Percentiles rank a stretch among this genome's conserved stretches.
Evolutionary conservation across 2,888 invertebrate species (phyloP).

Genomic region (Koerneria pararmatus): DNA sequence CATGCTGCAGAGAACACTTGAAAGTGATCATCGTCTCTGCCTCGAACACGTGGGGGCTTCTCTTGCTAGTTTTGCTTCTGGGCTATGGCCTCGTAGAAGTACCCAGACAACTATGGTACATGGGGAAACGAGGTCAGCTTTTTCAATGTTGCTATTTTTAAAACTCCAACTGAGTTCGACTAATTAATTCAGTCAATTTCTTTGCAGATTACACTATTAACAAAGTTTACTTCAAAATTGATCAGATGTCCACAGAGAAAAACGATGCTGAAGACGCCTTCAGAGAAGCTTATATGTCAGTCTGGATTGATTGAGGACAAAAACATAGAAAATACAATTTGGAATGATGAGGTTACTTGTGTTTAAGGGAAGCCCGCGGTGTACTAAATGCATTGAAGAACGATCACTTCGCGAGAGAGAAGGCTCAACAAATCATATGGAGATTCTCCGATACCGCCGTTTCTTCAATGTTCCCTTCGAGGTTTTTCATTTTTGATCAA

Average conservation of each 20-base stretch:
- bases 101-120: slow-evolving; percentile 79
- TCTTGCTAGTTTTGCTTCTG: slow-evolving; percentile 83
- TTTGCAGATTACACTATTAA: slow-evolving; percentile 49
- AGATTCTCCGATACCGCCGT: slow-evolving; percentile 35
- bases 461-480: slow-evolving; percentile 18
- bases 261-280: slow-evolving; percentile 94
- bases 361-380: slow-evolving; percentile 76
- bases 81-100: slow-evolving; percentile 94
- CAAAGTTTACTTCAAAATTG: slow-evolving; percentile 59
- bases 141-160: too few relatives aligned
- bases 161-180: too few relatives aligned
- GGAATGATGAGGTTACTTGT: neutral
- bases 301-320: slow-evolving; percentile 1
- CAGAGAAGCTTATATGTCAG: slow-evolving; percentile 82
- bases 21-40: slow-evolving; percentile 96
- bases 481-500: neutral
- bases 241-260: slow-evolving; percentile 72
- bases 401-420: slow-evolving; percentile 38
- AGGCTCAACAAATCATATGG: slow-evolving; percentile 43
- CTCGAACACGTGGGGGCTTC: slow-evolving; percentile 98
- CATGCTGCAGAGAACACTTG: slow-evolving; percentile 69
- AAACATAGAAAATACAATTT: neutral
- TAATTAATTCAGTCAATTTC: slow-evolving; percentile 2
- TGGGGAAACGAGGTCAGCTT: slow-evolving; percentile 43
- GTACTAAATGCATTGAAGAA: slow-evolving; percentile 72